phyloP scores from a whole-genome alignment of 2,888 invertebrate genomes.

The Ectropis crepuscularia region DNA sequence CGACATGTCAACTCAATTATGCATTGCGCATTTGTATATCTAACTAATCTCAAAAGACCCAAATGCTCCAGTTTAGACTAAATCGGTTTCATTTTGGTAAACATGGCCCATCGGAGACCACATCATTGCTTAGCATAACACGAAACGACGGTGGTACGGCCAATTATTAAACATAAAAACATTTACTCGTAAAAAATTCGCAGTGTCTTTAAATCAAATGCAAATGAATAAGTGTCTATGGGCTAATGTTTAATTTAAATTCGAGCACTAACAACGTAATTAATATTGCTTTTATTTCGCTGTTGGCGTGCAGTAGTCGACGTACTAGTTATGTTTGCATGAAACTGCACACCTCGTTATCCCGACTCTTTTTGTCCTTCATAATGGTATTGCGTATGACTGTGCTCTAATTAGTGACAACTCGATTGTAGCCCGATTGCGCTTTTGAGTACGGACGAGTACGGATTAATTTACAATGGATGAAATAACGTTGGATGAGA shows the following conservation, averaged over 20 bases:
- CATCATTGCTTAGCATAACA: no score
- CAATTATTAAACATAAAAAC: no score
- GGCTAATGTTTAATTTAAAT: slow-evolving; percentile 3
- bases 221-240: no score
- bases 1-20: no score
- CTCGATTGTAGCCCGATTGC: neutral
- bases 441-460: neutral
- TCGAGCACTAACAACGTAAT: neutral
- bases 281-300: neutral
- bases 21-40: no score
- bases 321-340: slow-evolving; percentile 35
- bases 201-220: no score
- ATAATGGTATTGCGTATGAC: slow-evolving; percentile 28
- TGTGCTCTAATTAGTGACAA: slow-evolving; percentile 16
- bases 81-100: no score
- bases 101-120: no score
- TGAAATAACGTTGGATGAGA: neutral
- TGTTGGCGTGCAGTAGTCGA: neutral
- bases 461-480: neutral
- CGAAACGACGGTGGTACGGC: no score
- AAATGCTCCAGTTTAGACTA: no score
- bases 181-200: no score
- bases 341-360: slow-evolving; percentile 33
- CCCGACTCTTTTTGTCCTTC: slow-evolving; percentile 36
- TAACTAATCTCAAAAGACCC: no score